These are phyloP conservation scores for Ophiothrix spiculata DNA, from an alignment of 35 echinoderm and acorn worm species.

Conservation along the genomic window DNA sequence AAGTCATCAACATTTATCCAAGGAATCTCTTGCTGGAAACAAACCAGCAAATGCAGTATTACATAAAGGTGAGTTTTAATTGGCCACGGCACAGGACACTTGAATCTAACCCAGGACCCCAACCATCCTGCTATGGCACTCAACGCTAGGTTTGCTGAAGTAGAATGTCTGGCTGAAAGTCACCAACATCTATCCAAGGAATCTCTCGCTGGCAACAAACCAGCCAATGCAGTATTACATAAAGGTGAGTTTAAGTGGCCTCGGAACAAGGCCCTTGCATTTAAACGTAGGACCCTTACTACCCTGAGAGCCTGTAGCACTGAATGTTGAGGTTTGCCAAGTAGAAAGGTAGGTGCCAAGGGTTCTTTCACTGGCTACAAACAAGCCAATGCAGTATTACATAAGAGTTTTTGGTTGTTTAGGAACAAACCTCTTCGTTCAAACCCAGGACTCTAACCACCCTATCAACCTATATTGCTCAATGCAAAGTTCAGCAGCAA, in stretches of 20 bases:
- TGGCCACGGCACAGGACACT: slow-evolving; percentile 91
- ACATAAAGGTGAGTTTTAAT: slow-evolving; percentile 99
- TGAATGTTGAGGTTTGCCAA: slow-evolving; percentile 90
- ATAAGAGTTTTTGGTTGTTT: no score
- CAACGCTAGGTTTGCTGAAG: slow-evolving; percentile 95
- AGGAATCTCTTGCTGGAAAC: slow-evolving; percentile 92
- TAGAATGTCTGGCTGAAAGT: slow-evolving; percentile 94
- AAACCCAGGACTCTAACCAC: no score
- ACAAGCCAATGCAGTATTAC: slow-evolving; percentile 97
- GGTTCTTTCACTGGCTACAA: slow-evolving; percentile 92
- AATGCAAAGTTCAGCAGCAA: no score
- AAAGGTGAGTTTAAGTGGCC: no score
- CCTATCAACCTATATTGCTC: no score
- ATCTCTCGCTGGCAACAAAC: slow-evolving; percentile 93
- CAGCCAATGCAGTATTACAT: slow-evolving; percentile 97
- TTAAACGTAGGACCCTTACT: slow-evolving; percentile 90
- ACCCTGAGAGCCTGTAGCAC: slow-evolving; percentile 93
- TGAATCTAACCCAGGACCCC: slow-evolving; percentile 97
- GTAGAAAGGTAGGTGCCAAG: slow-evolving; percentile 92
- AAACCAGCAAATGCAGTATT: slow-evolving; percentile 99
- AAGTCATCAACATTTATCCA: slow-evolving; percentile 95
- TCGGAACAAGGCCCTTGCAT: slow-evolving; percentile 88
- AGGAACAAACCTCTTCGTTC: no score
- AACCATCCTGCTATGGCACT: slow-evolving; percentile 96
- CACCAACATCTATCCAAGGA: slow-evolving; percentile 98